Evolutionary conservation across 2,888 invertebrate species (phyloP).

Genomic region (Dicranocentrus wangi): DNA sequence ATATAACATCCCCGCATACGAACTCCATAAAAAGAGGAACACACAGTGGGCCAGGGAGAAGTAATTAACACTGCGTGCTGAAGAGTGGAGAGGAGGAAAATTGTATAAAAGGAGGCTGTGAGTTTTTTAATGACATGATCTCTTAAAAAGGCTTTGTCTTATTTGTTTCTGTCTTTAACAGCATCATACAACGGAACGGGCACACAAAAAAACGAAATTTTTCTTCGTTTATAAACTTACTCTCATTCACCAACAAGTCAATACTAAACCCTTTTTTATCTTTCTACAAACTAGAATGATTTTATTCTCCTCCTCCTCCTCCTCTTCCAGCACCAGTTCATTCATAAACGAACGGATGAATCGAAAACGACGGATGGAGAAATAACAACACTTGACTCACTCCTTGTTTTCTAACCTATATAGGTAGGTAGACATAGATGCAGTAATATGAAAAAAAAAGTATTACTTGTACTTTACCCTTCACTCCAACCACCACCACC

Average conservation of each 20-base stretch:
- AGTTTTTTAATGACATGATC: constrained; percentile 28
- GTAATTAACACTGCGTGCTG: no score
- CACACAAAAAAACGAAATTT: constrained; percentile 9
- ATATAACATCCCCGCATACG: no score
- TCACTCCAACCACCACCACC: neutral
- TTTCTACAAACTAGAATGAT: no score
- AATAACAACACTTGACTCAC: neutral
- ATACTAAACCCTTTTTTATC: neutral
- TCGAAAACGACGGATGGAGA: neutral
- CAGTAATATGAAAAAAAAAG: constrained; percentile 5
- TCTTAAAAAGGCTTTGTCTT: constrained; percentile 13
- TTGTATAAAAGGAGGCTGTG: no score
- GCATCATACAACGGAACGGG: neutral
- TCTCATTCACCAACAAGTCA: neutral
- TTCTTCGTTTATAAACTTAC: constrained; percentile 9
- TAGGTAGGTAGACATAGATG: no score
- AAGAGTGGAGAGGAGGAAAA: no score
- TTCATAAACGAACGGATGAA: constrained; percentile 19
- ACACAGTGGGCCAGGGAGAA: no score
- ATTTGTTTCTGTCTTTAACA: constrained; percentile 1
- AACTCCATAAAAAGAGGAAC: no score
- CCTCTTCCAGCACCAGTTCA: constrained; percentile 1
- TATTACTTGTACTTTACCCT: neutral
- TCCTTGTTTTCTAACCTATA: no score
- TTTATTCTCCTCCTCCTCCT: neutral